phyloP scores from a whole-genome alignment of 2,113 vertebrate species.

The Irena cyanogastra region DNA sequence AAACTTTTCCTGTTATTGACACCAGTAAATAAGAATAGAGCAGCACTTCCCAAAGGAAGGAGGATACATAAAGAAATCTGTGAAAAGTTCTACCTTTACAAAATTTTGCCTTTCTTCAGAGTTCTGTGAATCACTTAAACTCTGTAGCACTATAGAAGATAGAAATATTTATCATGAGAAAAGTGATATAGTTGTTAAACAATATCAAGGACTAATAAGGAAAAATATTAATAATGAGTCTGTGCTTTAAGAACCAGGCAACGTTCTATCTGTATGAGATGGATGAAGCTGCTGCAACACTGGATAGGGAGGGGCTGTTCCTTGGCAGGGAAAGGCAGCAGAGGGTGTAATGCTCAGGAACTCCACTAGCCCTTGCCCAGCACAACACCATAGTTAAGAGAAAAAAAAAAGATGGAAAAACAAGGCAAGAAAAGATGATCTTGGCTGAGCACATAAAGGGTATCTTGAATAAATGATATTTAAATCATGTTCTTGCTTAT shows the following conservation, averaged over 20 bases:
- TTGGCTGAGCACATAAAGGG: background rate
- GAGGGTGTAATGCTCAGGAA: constrained; percentile 27
- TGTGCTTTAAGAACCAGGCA: background rate
- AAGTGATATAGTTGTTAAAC: background rate
- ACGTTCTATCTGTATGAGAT: background rate
- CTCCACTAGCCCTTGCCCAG: constrained; percentile 21
- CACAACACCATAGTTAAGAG: background rate
- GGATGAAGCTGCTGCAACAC: background rate
- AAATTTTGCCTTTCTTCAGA: background rate
- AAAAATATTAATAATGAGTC: background rate
- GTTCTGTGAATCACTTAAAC: background rate
- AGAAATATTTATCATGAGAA: background rate
- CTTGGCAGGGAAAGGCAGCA: background rate
- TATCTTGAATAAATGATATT: constrained; percentile 29
- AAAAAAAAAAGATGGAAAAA: constrained; percentile 2
- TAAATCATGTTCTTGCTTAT: constrained; percentile 28
- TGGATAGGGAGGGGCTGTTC: background rate
- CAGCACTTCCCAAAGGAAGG: background rate
- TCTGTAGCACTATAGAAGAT: background rate
- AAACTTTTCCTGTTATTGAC: background rate
- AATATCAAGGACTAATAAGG: background rate
- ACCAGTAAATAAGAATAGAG: background rate
- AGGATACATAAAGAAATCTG: background rate
- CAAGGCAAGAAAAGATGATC: background rate
- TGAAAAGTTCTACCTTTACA: background rate